Conservation (phyloP, 2,113 vertebrate species). For the Burhinus bistriatus region DNA sequence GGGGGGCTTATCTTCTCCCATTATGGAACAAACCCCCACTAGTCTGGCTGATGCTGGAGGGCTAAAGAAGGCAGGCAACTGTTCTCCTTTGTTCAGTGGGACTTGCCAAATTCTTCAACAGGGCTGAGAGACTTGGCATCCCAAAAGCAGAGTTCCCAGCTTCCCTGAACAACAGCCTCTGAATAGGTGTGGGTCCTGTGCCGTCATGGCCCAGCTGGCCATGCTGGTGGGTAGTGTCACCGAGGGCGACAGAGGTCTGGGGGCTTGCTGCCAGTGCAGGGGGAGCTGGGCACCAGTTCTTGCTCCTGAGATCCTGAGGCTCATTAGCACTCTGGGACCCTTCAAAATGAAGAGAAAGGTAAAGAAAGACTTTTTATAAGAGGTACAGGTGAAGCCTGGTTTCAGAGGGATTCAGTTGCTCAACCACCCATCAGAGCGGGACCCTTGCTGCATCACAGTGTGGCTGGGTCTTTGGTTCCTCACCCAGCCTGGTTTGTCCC, state of each 20-base stretch:
- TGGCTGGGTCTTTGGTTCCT: background rate
- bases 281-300: background rate
- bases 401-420: background rate
- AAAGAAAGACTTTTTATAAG: background rate
- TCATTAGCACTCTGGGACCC: background rate
- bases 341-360: background rate
- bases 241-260: background rate
- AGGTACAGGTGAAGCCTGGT: background rate
- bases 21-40: background rate
- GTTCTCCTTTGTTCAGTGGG: background rate
- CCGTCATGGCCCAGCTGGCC: background rate
- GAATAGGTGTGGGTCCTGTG: background rate
- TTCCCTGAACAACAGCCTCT: background rate
- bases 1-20: background rate
- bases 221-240: background rate
- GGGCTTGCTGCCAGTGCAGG: background rate
- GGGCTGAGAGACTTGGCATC: background rate
- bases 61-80: background rate
- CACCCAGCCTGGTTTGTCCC: background rate
- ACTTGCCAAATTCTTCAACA: rapidly evolving
- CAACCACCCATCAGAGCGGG: background rate
- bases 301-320: background rate
- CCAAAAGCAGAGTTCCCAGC: background rate
- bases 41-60: background rate
- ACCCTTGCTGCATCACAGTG: background rate